Evolutionary conservation across 1,140 invertebrate species (phyloP).

Genomic region (Schlechtendalia chinensis): DNA sequence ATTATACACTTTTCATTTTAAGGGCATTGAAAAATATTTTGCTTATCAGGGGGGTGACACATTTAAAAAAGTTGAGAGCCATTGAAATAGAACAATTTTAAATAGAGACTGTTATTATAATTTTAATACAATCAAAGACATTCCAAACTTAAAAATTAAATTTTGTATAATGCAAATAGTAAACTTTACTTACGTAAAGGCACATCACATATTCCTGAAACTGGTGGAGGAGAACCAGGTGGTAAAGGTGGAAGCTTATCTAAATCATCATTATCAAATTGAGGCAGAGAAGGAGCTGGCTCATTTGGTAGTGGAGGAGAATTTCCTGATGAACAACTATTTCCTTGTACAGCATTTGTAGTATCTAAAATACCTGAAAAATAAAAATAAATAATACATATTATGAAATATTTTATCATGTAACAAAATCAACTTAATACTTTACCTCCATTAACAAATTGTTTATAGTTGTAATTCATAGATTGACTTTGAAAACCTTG

Average conservation of each 20-base stretch:
- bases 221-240: conserved; percentile 32
- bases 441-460: conserved; percentile 40
- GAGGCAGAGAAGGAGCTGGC: conserved; percentile 1
- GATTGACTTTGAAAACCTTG: conserved; percentile 37
- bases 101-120: too few relatives aligned
- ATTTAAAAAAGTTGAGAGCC: too few relatives aligned
- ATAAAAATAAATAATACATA: neutral
- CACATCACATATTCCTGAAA: conserved; percentile 28
- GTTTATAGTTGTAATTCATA: conserved; percentile 20
- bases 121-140: neutral
- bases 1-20: too few relatives aligned
- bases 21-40: too few relatives aligned
- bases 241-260: conserved; percentile 47
- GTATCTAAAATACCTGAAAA: conserved; percentile 3
- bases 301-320: conserved; percentile 23
- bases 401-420: neutral
- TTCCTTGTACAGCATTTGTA: neutral
- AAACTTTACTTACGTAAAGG: conserved; percentile 31
- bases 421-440: neutral
- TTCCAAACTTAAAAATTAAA: neutral
- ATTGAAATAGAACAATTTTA: too few relatives aligned
- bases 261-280: conserved; percentile 30
- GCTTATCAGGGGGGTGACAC: too few relatives aligned
- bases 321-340: neutral
- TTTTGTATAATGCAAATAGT: neutral